Percentiles rank a stretch among this genome's conserved stretches.
These are phyloP conservation scores for Drosophila lini DNA, from an alignment of 1,140 invertebrate species.

Conservation along the genomic window DNA sequence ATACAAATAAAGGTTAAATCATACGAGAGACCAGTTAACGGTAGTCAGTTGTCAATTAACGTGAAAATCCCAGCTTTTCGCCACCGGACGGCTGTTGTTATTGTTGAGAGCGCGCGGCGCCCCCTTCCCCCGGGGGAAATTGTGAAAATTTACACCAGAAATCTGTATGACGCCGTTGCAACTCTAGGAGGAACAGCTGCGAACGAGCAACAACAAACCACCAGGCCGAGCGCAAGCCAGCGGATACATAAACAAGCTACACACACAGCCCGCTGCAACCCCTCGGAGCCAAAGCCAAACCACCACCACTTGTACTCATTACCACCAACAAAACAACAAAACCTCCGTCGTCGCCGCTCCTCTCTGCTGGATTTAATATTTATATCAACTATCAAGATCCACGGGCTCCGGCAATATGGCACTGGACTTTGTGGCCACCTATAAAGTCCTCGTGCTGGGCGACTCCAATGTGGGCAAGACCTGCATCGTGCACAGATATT, in stretches of 20 bases:
- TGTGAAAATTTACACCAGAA: constrained; percentile 42
- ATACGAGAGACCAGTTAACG: constrained; percentile 33
- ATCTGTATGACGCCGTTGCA: constrained; percentile 49
- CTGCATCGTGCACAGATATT: constrained; percentile 95
- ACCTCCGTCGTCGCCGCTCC: constrained; percentile 25
- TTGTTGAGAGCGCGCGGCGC: constrained; percentile 22
- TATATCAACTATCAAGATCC: constrained; percentile 19
- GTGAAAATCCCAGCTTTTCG: constrained; percentile 3
- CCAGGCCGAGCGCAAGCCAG: constrained; percentile 42
- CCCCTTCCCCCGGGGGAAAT: constrained; percentile 11
- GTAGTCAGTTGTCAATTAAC: constrained; percentile 34
- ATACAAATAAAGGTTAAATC: constrained; percentile 62
- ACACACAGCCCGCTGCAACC: constrained; percentile 39
- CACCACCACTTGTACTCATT: constrained; percentile 42
- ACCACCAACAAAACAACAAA: constrained; percentile 43
- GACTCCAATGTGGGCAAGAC: constrained; percentile 97
- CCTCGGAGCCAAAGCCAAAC: constrained; percentile 48
- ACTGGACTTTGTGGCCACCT: constrained; percentile 92
- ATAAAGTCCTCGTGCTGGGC: constrained; percentile 94
- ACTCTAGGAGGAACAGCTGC: constrained; percentile 62
- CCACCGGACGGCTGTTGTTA: constrained; percentile 5
- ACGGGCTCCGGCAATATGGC: constrained; percentile 86
- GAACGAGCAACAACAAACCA: constrained; percentile 64
- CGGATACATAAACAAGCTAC: constrained; percentile 68
- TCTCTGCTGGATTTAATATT: constrained; percentile 39